Percentiles rank a stretch among this genome's conserved stretches.
These are phyloP conservation scores for Oryzias woworae DNA, from an alignment of 2,113 vertebrate genomes.

Conservation along the genomic window DNA sequence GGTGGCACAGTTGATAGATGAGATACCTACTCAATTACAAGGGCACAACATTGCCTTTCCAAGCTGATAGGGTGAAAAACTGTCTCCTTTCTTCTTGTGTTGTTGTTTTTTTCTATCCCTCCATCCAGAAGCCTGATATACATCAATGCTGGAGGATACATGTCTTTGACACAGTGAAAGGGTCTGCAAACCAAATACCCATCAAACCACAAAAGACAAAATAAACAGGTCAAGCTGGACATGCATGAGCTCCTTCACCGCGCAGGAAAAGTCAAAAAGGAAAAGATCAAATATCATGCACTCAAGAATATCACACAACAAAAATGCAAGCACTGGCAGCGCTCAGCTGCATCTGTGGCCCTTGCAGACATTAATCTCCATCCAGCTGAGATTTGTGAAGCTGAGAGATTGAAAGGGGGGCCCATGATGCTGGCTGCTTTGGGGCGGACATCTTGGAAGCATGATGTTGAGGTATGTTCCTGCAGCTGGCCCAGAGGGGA, in stretches of 20 bases:
- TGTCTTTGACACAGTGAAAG: conserved; percentile 40
- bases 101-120: conserved; percentile 45
- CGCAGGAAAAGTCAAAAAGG: neutral
- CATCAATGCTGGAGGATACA: conserved; percentile 64
- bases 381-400: conserved; percentile 75
- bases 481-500: conserved; percentile 81
- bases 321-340: conserved; percentile 24
- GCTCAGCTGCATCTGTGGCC: conserved; percentile 44
- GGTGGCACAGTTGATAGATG: conserved; percentile 84
- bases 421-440: conserved; percentile 75
- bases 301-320: conserved; percentile 1
- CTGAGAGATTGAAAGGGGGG: conserved; percentile 76
- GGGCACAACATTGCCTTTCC: conserved; percentile 84
- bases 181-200: conserved; percentile 26
- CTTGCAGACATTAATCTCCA: conserved; percentile 72
- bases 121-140: conserved; percentile 66
- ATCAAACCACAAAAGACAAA: conserved; percentile 43
- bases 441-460: conserved; percentile 89
- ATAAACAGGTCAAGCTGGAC: conserved; percentile 26
- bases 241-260: conserved; percentile 8
- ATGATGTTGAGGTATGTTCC: conserved; percentile 96
- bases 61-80: conserved; percentile 81
- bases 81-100: conserved; percentile 64
- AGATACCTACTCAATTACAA: conserved; percentile 84
- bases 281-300: conserved; percentile 12